These are phyloP conservation scores for Leucopsar rothschildi DNA, from an alignment of 2,113 vertebrate species.

Conservation along the genomic window DNA sequence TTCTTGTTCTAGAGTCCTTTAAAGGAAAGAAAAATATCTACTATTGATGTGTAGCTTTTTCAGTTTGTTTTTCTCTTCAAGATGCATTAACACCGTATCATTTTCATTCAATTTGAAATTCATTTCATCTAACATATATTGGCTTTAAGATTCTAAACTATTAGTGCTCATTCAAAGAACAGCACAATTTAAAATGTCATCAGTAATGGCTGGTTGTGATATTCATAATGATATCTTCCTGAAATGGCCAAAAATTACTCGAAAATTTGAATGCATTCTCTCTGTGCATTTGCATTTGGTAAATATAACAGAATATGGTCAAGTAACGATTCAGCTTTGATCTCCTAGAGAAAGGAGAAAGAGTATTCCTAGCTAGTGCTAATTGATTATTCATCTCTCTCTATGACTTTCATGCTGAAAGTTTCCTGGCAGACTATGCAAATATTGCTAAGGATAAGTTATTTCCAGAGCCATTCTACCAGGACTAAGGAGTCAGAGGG, in stretches of 20 bases:
- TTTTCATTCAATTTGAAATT: not conserved
- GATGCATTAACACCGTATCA: not conserved
- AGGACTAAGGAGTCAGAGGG: constrained; percentile 61
- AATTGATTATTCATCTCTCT: constrained; percentile 39
- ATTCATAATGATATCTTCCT: constrained; percentile 3
- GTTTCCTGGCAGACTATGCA: constrained; percentile 16
- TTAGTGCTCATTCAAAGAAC: not conserved
- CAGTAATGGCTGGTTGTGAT: not conserved
- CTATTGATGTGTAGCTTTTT: not conserved
- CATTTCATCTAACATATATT: not conserved
- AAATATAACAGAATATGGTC: not conserved
- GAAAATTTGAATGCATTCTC: not conserved
- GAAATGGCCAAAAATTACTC: constrained; percentile 22
- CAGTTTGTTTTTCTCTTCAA: not conserved
- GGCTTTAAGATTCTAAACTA: not conserved
- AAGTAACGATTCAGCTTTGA: not conserved
- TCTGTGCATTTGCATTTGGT: not conserved
- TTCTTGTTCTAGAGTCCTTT: not conserved
- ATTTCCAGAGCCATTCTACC: constrained; percentile 43
- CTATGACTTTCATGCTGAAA: constrained; percentile 6
- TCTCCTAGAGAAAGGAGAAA: not conserved
- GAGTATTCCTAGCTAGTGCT: constrained; percentile 1
- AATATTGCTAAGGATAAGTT: constrained; percentile 33
- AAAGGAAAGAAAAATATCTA: not conserved
- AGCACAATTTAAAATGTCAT: not conserved